A percentile compares a stretch with the other conserved stretches of the same genome.
Conservation (phyloP, 2,113 vertebrate genomes). For the Rhinopomastus cyanomelas region DNA sequence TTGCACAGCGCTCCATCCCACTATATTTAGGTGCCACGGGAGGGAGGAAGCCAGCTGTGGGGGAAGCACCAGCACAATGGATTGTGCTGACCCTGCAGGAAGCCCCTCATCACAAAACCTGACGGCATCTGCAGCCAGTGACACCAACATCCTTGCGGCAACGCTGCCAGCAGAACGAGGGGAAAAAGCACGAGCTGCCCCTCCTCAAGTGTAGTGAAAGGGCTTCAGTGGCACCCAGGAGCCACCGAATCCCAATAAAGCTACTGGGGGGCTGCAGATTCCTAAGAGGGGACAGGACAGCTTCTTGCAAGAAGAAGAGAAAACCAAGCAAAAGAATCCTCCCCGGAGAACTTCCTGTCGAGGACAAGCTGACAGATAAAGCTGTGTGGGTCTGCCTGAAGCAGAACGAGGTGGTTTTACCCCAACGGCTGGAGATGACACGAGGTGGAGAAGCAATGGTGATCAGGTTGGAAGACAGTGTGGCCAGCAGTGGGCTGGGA, state of each 20-base stretch:
- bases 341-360: neutral
- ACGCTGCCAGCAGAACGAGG: accelerated
- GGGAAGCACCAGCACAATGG: constrained; percentile 22
- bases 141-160: neutral
- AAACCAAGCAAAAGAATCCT: neutral
- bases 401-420: neutral
- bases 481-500: neutral
- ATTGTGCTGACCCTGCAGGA: neutral
- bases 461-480: neutral
- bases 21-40: constrained; percentile 5
- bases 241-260: neutral
- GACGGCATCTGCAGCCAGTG: accelerated
- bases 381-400: neutral
- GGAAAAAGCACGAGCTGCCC: accelerated
- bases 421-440: accelerated
- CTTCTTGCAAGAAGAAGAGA: neutral
- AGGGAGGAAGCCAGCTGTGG: constrained; percentile 43
- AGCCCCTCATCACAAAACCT: neutral
- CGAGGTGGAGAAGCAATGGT: accelerated
- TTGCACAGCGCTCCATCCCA: accelerated
- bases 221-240: accelerated
- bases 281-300: accelerated
- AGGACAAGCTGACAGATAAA: neutral
- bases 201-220: accelerated
- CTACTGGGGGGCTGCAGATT: neutral